Evolutionary conservation across 1,140 invertebrate species (phyloP), one percentile per base, ranked within the genome.

Genomic region (Trinorchestia longiramus): DNA sequence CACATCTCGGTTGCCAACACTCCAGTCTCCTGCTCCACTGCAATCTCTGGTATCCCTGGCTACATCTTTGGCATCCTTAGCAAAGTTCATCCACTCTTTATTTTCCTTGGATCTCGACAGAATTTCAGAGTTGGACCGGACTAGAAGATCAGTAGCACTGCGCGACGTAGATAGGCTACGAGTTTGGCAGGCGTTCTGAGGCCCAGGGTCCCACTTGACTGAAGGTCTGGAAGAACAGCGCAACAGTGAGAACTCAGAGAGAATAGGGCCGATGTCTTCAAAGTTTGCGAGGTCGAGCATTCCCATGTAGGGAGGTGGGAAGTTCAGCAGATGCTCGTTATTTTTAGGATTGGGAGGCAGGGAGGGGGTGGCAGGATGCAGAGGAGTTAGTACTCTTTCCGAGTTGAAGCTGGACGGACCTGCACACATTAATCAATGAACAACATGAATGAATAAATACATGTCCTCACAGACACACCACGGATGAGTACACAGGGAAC

Each of bases 241-340:
- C 92, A 94, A 43, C 40, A 94, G 44, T 11, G 92, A 94, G 43
- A 94, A 94, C 92, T 94, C 92, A 23, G 92, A 94, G 11, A 94
- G 92, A 45, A 94, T 94, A 36, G 92, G 92, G 19, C 92, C 92
- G 43, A 94, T 94, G 44, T 94, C 92, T 43, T 44, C 92, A 94
- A 45, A 94, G 44, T 94, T 94, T 28, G 92, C 92, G 19, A 94
- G 92, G 44, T 94, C 44, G 11, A 43, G 41, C 92, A 94, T 94
- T 43, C 92, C 92, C 92, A 94, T 94, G 92, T 94, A 0, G 3
- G 92, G 92, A 4, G 92, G 92, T 0, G 92, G 92, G 43, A 94
- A 94, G 92, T 94, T 94, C 11, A 94, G 19, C 11, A 94, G 43
- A 36, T 94, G 43, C 40, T 94, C 92, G 40, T 94, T 94, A 36